phyloP scores from a whole-genome alignment of 2,113 vertebrate species.

The Alaudala cheleensis region DNA sequence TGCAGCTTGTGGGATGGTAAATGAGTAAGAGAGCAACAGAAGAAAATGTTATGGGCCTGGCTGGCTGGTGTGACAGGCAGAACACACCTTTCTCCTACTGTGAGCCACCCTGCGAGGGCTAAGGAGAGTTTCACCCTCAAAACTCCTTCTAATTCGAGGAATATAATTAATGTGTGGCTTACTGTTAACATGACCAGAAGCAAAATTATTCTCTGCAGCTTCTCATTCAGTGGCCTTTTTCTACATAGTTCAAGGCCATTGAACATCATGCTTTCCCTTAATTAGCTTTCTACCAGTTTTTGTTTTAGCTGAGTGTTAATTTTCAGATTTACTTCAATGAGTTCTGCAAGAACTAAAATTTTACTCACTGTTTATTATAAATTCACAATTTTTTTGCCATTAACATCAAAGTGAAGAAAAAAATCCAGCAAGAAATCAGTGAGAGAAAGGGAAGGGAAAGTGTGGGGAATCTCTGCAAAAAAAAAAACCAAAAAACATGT shows the following conservation, averaged over 20 bases:
- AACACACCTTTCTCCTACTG: background rate
- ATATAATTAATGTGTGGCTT: background rate
- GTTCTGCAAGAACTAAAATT: background rate
- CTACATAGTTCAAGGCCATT: background rate
- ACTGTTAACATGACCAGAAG: background rate
- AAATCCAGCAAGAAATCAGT: background rate
- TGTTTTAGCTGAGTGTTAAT: background rate
- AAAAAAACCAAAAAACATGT: background rate
- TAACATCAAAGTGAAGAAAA: background rate
- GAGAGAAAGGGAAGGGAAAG: background rate
- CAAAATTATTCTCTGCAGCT: background rate
- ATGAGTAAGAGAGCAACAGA: background rate
- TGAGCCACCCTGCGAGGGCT: background rate
- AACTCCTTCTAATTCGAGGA: background rate
- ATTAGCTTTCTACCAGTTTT: background rate
- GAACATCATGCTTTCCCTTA: background rate
- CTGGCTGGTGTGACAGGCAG: background rate
- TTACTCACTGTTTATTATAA: background rate
- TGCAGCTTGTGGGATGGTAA: accelerated
- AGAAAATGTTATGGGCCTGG: background rate
- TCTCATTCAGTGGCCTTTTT: background rate
- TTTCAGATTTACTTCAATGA: background rate
- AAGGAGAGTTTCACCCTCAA: background rate
- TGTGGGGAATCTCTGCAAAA: background rate
- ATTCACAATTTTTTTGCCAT: background rate